These are phyloP conservation scores for Lasioglossum oenotherae DNA, from an alignment of 2,888 invertebrate genomes.

Conservation along the genomic window DNA sequence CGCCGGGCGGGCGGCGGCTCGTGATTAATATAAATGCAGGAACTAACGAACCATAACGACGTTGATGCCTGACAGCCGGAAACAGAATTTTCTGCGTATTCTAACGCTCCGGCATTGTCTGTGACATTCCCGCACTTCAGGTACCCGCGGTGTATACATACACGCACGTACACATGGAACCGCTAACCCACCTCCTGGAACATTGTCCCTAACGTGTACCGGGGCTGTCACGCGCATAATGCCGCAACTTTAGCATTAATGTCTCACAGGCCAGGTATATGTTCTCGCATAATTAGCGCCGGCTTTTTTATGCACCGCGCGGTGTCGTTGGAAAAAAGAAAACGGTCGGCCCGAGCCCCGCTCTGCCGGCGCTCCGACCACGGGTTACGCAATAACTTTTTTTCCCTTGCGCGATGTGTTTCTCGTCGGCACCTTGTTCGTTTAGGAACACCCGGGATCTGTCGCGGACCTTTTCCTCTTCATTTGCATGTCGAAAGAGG, in stretches of 20 bases:
- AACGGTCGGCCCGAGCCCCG: slow-evolving; percentile 50
- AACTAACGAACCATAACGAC: slow-evolving; percentile 71
- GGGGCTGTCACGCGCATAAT: slow-evolving; percentile 80
- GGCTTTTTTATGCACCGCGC: slow-evolving; percentile 74
- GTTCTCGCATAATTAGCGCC: slow-evolving; percentile 81
- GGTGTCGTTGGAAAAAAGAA: slow-evolving; percentile 36
- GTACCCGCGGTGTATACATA: slow-evolving; percentile 37
- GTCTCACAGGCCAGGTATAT: slow-evolving; percentile 80
- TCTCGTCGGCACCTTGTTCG: slow-evolving; percentile 63
- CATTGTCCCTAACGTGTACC: slow-evolving; percentile 75
- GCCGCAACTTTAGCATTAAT: slow-evolving; percentile 79
- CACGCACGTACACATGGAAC: slow-evolving; percentile 7
- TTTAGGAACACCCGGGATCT: slow-evolving; percentile 52
- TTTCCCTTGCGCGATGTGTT: slow-evolving; percentile 50
- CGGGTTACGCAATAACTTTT: slow-evolving; percentile 56
- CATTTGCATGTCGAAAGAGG: slow-evolving; percentile 75
- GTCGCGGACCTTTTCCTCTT: slow-evolving; percentile 69
- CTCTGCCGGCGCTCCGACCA: neutral
- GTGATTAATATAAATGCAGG: slow-evolving; percentile 66
- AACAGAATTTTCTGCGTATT: slow-evolving; percentile 70
- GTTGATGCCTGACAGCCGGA: slow-evolving; percentile 71
- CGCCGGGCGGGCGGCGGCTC: slow-evolving; percentile 27
- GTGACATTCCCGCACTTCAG: slow-evolving; percentile 66
- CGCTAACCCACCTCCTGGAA: slow-evolving; percentile 66
- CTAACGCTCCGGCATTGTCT: slow-evolving; percentile 68